Conservation (phyloP, 2,797 vertebrate genomes). For the Siniperca obscura region DNA sequence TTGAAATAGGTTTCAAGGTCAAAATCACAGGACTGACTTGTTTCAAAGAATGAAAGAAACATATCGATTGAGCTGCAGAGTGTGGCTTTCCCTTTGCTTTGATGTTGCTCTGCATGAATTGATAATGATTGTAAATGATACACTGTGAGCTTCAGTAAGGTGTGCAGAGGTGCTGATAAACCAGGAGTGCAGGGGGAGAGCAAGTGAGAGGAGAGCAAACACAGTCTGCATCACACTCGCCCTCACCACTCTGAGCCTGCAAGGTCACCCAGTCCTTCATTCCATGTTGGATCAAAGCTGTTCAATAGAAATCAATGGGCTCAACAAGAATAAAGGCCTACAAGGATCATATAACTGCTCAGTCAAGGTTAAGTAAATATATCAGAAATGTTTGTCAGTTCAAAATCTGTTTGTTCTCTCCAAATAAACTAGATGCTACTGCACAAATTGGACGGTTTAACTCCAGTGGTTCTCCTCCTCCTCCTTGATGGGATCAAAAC, state of each 20-base stretch:
- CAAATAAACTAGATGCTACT: constrained; percentile 12
- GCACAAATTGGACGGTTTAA: constrained; percentile 51
- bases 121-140: constrained; percentile 47
- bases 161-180: constrained; percentile 22
- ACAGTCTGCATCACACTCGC: constrained; percentile 16
- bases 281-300: constrained; percentile 69
- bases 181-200: constrained; percentile 31
- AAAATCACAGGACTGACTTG: constrained; percentile 23
- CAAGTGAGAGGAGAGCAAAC: constrained; percentile 48
- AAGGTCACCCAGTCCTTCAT: constrained; percentile 66
- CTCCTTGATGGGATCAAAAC: constrained; percentile 40
- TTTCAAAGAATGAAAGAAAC: constrained; percentile 36
- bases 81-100: constrained; percentile 54
- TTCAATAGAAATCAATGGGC: constrained; percentile 61
- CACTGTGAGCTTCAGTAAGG: constrained; percentile 43
- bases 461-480: constrained; percentile 34
- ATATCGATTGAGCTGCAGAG: constrained; percentile 19
- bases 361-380: constrained; percentile 43
- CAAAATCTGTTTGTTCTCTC: constrained; percentile 15
- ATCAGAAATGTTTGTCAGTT: constrained; percentile 36
- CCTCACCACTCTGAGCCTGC: constrained; percentile 45
- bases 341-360: constrained; percentile 33
- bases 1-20: constrained; percentile 57
- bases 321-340: constrained; percentile 52
- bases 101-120: constrained; percentile 50